phyloP scores from a whole-genome alignment of 2,888 invertebrate genomes.

The Ctena decussata region DNA sequence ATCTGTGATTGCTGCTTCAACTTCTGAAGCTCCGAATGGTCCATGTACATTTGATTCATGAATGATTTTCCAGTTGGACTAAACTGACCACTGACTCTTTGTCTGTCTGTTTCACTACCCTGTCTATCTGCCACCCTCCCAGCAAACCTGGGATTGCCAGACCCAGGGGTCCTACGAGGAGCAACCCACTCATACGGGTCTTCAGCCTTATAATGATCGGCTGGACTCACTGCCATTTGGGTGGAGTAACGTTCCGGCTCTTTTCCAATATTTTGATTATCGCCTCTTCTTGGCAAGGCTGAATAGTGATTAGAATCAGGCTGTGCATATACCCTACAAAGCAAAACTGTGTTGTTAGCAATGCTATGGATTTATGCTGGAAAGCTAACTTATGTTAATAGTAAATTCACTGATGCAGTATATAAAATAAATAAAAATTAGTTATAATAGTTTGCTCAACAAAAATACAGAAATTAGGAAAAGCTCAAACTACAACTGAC shows the following conservation, averaged over 20 bases:
- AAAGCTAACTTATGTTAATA: too few species aligned
- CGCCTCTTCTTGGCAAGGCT: conserved; percentile 44
- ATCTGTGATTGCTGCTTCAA: conserved; percentile 61
- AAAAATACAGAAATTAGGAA: too few species aligned
- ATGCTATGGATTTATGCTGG: background rate
- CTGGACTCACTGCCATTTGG: conserved; percentile 31
- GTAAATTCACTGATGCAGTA: background rate
- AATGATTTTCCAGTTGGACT: conserved; percentile 71
- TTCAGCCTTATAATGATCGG: conserved; percentile 63
- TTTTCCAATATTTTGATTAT: conserved; percentile 32
- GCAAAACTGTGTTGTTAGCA: background rate
- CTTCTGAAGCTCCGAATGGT: conserved; percentile 76
- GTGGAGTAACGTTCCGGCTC: conserved; percentile 33
- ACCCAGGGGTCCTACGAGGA: conserved; percentile 50
- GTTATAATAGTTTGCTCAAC: too few species aligned
- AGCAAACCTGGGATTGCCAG: background rate
- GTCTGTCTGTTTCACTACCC: conserved; percentile 29
- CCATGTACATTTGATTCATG: conserved; percentile 84
- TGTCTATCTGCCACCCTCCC: conserved; percentile 25
- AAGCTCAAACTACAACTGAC: too few species aligned
- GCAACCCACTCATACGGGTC: conserved; percentile 80
- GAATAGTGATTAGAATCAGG: conserved; percentile 51
- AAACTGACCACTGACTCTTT: conserved; percentile 34
- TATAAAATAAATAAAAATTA: background rate
- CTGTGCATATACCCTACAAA: conserved; percentile 3